Percentiles rank a stretch among this genome's conserved stretches.
These are phyloP conservation scores for Liasis olivaceus DNA, from an alignment of 2,797 vertebrate genomes.

Conservation along the genomic window DNA sequence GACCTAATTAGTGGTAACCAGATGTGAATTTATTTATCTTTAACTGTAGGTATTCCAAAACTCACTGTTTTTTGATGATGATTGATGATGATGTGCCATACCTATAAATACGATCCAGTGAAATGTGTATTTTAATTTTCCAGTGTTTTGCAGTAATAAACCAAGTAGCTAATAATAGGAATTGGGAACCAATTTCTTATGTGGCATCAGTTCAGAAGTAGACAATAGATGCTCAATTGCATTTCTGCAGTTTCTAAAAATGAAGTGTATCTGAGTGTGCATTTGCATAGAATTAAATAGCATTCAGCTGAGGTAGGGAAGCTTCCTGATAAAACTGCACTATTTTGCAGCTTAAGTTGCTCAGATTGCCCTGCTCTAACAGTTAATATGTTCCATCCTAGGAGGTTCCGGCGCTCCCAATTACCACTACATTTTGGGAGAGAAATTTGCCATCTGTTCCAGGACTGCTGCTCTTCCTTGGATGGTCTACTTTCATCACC, in stretches of 20 bases:
- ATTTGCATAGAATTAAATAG: neutral
- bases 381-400: slow-evolving; percentile 55
- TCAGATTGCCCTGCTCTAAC: rapidly evolving
- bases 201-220: neutral
- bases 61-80: neutral
- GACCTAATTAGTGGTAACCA: neutral
- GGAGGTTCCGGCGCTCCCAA: slow-evolving; percentile 74
- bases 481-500: slow-evolving; percentile 62
- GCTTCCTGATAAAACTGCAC: neutral
- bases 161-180: neutral
- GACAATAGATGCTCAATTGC: neutral
- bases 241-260: neutral
- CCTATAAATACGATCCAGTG: neutral
- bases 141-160: neutral
- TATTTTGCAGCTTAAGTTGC: neutral
- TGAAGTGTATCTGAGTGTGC: neutral
- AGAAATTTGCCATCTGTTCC: slow-evolving; percentile 74
- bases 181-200: neutral
- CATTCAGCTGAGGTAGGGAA: neutral
- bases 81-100: neutral
- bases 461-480: slow-evolving; percentile 72
- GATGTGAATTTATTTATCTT: neutral
- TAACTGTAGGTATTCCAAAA: neutral
- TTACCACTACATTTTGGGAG: slow-evolving; percentile 74
- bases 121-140: neutral